These are phyloP conservation scores for Cyrtonyx montezumae DNA, from an alignment of 2,113 vertebrate species.

Conservation along the genomic window DNA sequence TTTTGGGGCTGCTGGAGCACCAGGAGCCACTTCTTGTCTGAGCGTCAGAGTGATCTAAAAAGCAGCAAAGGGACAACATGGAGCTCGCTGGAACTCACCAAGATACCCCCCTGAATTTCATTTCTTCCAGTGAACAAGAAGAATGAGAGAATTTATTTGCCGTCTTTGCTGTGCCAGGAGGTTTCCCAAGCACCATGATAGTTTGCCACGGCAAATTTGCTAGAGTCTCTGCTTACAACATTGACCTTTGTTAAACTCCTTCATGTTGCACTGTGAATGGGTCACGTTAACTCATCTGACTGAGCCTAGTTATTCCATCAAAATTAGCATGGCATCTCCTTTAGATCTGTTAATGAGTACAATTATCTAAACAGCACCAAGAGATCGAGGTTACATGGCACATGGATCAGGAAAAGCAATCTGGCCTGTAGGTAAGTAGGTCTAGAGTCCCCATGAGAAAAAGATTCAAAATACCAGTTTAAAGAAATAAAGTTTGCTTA, in stretches of 20 bases:
- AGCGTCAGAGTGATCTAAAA: background rate
- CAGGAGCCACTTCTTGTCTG: background rate
- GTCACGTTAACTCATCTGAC: background rate
- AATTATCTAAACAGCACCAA: background rate
- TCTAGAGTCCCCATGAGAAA: conserved; percentile 1
- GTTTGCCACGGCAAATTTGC: rapidly evolving
- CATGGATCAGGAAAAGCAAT: background rate
- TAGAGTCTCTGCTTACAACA: background rate
- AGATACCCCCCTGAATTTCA: background rate
- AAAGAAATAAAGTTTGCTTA: background rate
- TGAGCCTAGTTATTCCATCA: background rate
- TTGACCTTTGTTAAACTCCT: background rate
- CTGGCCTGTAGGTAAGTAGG: conserved; percentile 8
- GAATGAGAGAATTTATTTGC: background rate
- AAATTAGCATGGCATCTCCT: background rate
- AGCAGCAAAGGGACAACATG: background rate
- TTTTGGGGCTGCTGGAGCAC: no score
- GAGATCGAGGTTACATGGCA: background rate
- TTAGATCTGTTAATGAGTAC: conserved; percentile 19
- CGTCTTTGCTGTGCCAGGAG: background rate
- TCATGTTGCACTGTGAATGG: background rate
- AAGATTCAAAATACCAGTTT: background rate
- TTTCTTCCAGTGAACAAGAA: background rate
- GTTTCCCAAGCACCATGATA: background rate
- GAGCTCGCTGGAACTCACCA: background rate